Base-by-base conservation (phyloP, 1,140 invertebrate genomes). In the Polypedilum vanderplanki region DNA sequence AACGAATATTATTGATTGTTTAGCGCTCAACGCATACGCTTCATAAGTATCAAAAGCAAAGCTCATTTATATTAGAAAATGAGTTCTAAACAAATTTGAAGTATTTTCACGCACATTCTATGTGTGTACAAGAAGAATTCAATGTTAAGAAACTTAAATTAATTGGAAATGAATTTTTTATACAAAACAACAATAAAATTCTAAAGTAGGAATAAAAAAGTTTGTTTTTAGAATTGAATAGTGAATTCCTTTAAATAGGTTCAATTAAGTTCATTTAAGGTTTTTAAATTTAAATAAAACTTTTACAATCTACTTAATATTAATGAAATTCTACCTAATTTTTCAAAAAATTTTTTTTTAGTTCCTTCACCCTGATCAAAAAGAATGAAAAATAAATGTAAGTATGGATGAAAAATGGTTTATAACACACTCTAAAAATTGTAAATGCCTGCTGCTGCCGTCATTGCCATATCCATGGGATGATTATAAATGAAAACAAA, bases 391-490 rank as follows among this genome's bases (percentile, higher is more conserved):
- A 33, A 33, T 33, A 33, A 57, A 57, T 57, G 46, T n/a, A 57
- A 57, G 46, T 4, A n/a, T n/a, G 46, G 46, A 57, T 57, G 46
- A 57, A 57, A 57, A 57, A 57, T 57, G 46, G n/a, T n/a, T 57
- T n/a, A n/a, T n/a, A n/a, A 57, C 46, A 57, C n/a, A 57, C 46
- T 57, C 12, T 57, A 57, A 57, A 33, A 57, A 57, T 57, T n/a
- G 46, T 57, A 3, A 33, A 33, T 33, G 24, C 24, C 24, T 33
- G 24, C 24, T 33, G 24, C 15, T 57, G 46, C 46, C 46, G 46
- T 57, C 46, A 57, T 57, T n/a, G 46, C 46, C n/a, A 15, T 33
- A 33, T 33, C 24, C 24, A 33, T 33, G 24, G 24, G 24, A 33
- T 33, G 24, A 33, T 33, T 33, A 33, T 33, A 33, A 33, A 33